Base-by-base conservation (phyloP, 1,140 invertebrate genomes). In the Ceratina australensis region DNA sequence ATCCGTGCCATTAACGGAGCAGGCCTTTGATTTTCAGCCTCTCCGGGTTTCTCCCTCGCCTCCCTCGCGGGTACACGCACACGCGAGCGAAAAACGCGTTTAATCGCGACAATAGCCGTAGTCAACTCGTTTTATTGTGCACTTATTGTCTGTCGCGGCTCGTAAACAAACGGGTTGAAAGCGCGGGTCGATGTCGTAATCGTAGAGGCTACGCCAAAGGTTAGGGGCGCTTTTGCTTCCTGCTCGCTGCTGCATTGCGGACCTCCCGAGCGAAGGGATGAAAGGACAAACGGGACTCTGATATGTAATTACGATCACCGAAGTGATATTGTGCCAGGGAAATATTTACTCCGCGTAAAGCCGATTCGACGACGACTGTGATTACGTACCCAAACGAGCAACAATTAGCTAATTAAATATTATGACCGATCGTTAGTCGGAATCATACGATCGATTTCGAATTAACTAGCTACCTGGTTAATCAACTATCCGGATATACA, bases 111-210 rank as follows among this genome's bases (percentile, higher is more conserved):
- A 77, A 77, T 77, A 77, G 67, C 74, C 47, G 66, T 69, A 61
- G 65, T 28, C 15, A 26, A 57, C 18, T 64, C 68, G 33, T 68
- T 57, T 82, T 79, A 81, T 81, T 76, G 52, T 69, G 60, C 57
- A 54, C 52, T 82, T 81, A 82, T 81, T 81, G 67, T 79, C 80
- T 64, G 56, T 52, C 63, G 63, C 54, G 49, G 59, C 49, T 72
- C 61, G 50, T 82, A 78, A 78, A 78, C 76, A 28, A 69, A 56
- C 61, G 42, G 16, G 49, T 5, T 81, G 67, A 56, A 82, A 65
- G 63, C 60, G 65, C 54, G 49, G 5, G 47, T 57, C 76, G 69
- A 61, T 69, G 73, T 83, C 57, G 75, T 72, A 83, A 83, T 78
- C 68, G 63, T 50, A 54, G 64, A 67, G 75, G 28, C 78, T 82